These are phyloP conservation scores for Apantesis nais DNA, from an alignment of 2,888 invertebrate species.

Conservation along the genomic window DNA sequence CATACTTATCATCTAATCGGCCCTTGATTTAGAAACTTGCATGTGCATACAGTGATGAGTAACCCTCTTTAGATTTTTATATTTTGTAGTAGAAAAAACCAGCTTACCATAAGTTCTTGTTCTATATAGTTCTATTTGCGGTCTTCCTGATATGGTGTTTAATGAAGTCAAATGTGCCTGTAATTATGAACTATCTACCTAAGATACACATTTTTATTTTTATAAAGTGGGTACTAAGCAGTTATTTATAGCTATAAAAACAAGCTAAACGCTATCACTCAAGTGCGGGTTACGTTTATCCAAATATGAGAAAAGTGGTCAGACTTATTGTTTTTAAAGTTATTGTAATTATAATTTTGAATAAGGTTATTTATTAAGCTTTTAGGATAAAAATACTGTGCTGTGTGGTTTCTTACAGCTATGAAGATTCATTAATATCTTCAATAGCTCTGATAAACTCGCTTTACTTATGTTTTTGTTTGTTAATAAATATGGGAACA, in stretches of 20 bases:
- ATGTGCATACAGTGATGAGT: not conserved
- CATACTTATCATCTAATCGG: not conserved
- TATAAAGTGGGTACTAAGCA: not conserved
- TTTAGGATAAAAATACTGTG: not conserved
- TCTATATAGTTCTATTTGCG: not conserved
- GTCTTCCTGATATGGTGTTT: not conserved
- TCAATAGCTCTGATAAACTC: not conserved
- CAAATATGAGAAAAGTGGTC: slow-evolving; percentile 8
- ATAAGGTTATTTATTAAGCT: slow-evolving; percentile 10
- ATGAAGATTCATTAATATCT: not conserved
- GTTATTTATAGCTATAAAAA: slow-evolving; percentile 2
- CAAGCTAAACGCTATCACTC: slow-evolving; percentile 1
- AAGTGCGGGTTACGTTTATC: slow-evolving; percentile 9
- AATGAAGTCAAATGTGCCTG: not conserved
- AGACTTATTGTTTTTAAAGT: slow-evolving; percentile 41
- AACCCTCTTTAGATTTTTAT: not conserved
- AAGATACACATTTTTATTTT: not conserved
- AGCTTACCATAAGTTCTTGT: too few relatives aligned
- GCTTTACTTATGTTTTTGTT: not conserved
- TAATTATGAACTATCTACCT: not conserved
- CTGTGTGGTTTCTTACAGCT: not conserved
- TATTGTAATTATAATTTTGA: slow-evolving; percentile 30
- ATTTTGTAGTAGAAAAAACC: not conserved
- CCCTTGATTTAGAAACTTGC: not conserved
- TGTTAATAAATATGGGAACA: not conserved